phyloP scores from a whole-genome alignment of 2,797 vertebrate species.

The Caiman crocodilus region DNA sequence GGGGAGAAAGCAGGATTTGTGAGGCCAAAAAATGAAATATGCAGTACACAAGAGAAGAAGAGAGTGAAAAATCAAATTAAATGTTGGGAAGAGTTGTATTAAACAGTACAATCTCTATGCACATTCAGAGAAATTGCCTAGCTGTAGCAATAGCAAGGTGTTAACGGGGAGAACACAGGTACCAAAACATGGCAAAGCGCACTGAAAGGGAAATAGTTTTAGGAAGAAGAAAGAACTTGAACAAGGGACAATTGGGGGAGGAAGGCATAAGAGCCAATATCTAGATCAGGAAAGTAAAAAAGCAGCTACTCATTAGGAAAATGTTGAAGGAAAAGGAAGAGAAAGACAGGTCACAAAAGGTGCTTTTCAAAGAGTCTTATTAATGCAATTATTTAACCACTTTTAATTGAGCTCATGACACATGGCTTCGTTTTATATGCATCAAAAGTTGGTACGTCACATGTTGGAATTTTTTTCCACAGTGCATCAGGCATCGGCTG shows the following conservation, averaged over 20 bases:
- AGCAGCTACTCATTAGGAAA: not conserved
- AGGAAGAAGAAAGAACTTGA: not conserved
- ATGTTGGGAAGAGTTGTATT: not conserved
- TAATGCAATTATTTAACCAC: conserved; percentile 62
- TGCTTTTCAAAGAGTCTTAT: conserved; percentile 21
- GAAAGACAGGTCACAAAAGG: not conserved
- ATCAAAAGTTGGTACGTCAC: conserved; percentile 58
- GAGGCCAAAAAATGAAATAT: not conserved
- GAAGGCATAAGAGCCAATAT: not conserved
- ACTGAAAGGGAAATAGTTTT: not conserved
- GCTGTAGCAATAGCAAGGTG: not conserved
- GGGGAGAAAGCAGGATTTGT: not conserved
- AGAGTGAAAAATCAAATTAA: not conserved
- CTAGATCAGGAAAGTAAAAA: not conserved
- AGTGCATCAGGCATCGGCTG: conserved; percentile 19
- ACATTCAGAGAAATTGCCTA: conserved; percentile 17
- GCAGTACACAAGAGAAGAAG: too few relatives aligned
- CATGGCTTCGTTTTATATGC: conserved; percentile 44
- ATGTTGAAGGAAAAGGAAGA: not conserved
- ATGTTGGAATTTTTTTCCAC: conserved; percentile 42
- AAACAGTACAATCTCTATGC: not conserved
- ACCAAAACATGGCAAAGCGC: not conserved
- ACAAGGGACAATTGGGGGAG: not conserved
- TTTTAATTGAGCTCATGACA: conserved; percentile 67
- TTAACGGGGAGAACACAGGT: not conserved